A percentile compares a stretch with the other conserved stretches of the same genome.
Conservation (phyloP, 1,140 invertebrate genomes). For the Phenacoccus solenopsis region DNA sequence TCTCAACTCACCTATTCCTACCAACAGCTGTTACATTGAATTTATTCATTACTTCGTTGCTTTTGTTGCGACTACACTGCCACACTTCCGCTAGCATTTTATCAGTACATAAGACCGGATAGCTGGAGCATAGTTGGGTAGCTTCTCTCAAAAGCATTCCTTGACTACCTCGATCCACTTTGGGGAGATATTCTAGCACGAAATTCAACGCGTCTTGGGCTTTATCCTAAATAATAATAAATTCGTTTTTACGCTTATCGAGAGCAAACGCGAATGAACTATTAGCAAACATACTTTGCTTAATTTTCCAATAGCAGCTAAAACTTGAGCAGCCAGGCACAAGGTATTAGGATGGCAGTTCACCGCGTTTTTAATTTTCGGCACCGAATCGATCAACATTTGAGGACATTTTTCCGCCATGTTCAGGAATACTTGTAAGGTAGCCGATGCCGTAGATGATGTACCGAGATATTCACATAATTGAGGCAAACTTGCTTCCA, state of each 20-base stretch:
- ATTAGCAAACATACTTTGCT: constrained; percentile 45
- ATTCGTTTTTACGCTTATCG: not conserved
- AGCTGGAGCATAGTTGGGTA: constrained; percentile 57
- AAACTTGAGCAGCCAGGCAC: constrained; percentile 48
- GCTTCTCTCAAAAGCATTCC: constrained; percentile 59
- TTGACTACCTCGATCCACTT: constrained; percentile 53
- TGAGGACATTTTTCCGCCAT: constrained; percentile 53
- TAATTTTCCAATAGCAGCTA: constrained; percentile 47
- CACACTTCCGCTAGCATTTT: constrained; percentile 57
- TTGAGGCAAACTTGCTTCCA: constrained; percentile 63
- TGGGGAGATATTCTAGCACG: constrained; percentile 55
- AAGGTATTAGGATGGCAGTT: constrained; percentile 51
- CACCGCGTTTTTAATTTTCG: constrained; percentile 50
- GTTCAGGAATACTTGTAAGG: constrained; percentile 63
- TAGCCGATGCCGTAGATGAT: constrained; percentile 41
- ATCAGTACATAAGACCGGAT: constrained; percentile 61
- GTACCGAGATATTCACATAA: constrained; percentile 55
- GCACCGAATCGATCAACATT: constrained; percentile 51
- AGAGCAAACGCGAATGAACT: too few relatives aligned
- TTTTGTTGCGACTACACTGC: constrained; percentile 41
- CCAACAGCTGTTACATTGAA: not conserved
- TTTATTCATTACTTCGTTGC: not conserved
- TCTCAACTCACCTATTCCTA: not conserved
- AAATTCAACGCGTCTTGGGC: constrained; percentile 67
- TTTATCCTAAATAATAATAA: constrained; percentile 40